phyloP scores from a whole-genome alignment of 2,113 vertebrate species.

The Gambusia affinis region DNA sequence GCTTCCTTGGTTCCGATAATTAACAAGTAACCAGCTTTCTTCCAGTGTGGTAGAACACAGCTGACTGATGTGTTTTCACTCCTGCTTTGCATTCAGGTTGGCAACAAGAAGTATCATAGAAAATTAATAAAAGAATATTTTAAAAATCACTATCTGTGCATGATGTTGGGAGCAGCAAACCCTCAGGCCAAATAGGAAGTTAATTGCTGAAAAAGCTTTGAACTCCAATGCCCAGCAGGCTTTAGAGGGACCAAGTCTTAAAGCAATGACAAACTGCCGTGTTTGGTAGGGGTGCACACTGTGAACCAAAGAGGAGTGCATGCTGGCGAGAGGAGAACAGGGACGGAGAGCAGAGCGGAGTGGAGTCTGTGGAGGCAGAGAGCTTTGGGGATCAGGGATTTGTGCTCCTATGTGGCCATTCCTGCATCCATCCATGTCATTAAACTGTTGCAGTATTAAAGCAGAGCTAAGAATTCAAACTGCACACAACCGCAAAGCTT shows the following conservation, averaged over 20 bases:
- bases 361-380: constrained; percentile 39
- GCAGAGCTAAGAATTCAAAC: constrained; percentile 48
- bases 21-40: constrained; percentile 14
- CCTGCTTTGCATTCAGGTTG: constrained; percentile 26
- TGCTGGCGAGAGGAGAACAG: constrained; percentile 12
- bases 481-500: constrained; percentile 23
- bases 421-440: constrained; percentile 40
- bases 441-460: constrained; percentile 58
- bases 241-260: constrained; percentile 32
- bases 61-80: neutral
- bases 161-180: constrained; percentile 20
- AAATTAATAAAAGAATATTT: constrained; percentile 2
- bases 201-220: constrained; percentile 45
- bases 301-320: constrained; percentile 26
- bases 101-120: neutral
- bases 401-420: constrained; percentile 37
- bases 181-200: constrained; percentile 10
- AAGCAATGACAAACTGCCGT: constrained; percentile 45
- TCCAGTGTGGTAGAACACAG: constrained; percentile 9
- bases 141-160: neutral
- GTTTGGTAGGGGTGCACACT: constrained; percentile 14
- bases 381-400: constrained; percentile 38
- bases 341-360: constrained; percentile 37
- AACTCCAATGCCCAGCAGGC: constrained; percentile 38
- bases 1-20: constrained; percentile 20